A percentile compares a stretch with the other conserved stretches of the same genome.
These are phyloP conservation scores for Cyrtorhinus lividipennis DNA, from an alignment of 1,140 invertebrate species.

Conservation along the genomic window DNA sequence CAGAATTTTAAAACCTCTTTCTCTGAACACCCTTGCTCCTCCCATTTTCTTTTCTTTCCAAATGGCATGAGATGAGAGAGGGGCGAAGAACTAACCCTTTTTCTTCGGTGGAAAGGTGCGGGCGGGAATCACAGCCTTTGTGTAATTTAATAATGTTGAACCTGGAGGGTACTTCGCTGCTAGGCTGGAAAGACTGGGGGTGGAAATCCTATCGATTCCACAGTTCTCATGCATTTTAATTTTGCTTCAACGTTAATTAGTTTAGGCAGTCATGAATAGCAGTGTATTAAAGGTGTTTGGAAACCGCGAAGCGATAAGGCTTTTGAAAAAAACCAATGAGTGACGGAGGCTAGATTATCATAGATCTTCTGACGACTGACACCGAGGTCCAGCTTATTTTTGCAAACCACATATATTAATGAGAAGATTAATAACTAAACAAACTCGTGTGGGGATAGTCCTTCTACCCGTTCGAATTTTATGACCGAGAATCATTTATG, in stretches of 20 bases:
- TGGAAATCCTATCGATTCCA: neutral
- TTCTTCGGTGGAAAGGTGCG: neutral
- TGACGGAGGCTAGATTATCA: no score
- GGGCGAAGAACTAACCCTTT: neutral
- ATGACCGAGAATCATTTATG: no score
- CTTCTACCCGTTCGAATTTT: no score
- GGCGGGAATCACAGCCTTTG: constrained; percentile 11
- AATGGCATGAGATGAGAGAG: neutral
- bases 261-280: neutral
- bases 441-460: no score
- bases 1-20: neutral
- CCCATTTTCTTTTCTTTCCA: neutral
- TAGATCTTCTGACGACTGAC: no score
- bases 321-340: no score
- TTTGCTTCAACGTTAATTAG: constrained; percentile 1
- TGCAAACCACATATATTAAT: no score
- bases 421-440: no score
- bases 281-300: neutral
- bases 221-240: constrained; percentile 3
- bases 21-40: neutral
- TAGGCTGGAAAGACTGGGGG: neutral
- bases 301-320: no score
- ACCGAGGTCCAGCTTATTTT: no score
- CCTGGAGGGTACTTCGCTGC: neutral
- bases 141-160: constrained; percentile 10